These are phyloP conservation scores for Saccostrea cuccullata DNA, from an alignment of 1,140 invertebrate genomes.

Conservation along the genomic window DNA sequence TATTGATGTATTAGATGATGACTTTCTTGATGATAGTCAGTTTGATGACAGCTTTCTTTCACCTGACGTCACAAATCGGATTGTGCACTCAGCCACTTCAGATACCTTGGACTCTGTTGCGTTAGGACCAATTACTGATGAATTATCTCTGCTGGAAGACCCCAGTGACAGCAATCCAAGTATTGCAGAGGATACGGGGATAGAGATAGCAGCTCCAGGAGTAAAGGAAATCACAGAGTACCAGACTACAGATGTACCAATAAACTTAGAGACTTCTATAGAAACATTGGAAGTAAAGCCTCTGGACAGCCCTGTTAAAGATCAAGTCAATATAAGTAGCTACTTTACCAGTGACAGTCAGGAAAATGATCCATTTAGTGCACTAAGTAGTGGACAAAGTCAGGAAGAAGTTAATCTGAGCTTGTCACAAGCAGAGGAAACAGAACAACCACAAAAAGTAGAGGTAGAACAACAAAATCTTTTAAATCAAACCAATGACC, in stretches of 20 bases:
- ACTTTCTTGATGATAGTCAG: slow-evolving; percentile 50
- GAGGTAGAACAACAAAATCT: slow-evolving; percentile 11
- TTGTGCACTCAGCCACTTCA: slow-evolving; percentile 70
- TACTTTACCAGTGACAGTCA: slow-evolving; percentile 59
- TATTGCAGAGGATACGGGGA: slow-evolving; percentile 19
- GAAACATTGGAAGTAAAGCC: not conserved
- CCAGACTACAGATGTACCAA: not conserved
- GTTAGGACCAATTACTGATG: slow-evolving; percentile 66
- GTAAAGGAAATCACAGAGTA: not conserved
- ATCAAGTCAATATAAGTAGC: slow-evolving; percentile 63
- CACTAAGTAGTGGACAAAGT: not conserved
- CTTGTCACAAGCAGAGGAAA: not conserved
- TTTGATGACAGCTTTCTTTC: slow-evolving; percentile 30
- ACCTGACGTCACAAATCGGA: not conserved
- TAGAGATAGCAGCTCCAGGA: not conserved
- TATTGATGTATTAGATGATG: slow-evolving; percentile 56
- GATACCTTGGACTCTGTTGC: slow-evolving; percentile 74
- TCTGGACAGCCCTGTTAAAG: not conserved
- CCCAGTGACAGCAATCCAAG: not conserved
- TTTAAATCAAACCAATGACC: not conserved
- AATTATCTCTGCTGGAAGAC: slow-evolving; percentile 40
- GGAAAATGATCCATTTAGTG: slow-evolving; percentile 53
- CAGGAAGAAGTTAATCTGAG: slow-evolving; percentile 9
- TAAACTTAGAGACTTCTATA: not conserved
- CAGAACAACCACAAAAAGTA: not conserved